Evolutionary conservation across 2,113 vertebrate species (phyloP).

Genomic region (Macaca fascicularis): T2T-MFA8v1.1 NC_088378.1:42530501-42531000

Average conservation of each 20-base stretch:
- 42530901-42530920: neutral
- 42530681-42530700: neutral
- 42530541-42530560: neutral
- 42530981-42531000: neutral
- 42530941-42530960: neutral
- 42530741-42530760: neutral
- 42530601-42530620: neutral
- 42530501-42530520: conserved; percentile 61
- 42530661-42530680: too few relatives aligned
- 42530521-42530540: conserved; percentile 70
- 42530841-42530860: neutral
- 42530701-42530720: neutral
- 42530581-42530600: neutral
- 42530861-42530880: neutral
- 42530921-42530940: neutral
- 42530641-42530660: neutral
- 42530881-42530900: too few relatives aligned
- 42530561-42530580: neutral
- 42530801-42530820: neutral
- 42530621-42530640: neutral
- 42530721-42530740: neutral
- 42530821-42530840: neutral
- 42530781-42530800: neutral
- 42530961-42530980: neutral
- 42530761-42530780: neutral